Conservation (phyloP, 2,797 vertebrate species). For the Pantherophis alleghaniensis region DNA sequence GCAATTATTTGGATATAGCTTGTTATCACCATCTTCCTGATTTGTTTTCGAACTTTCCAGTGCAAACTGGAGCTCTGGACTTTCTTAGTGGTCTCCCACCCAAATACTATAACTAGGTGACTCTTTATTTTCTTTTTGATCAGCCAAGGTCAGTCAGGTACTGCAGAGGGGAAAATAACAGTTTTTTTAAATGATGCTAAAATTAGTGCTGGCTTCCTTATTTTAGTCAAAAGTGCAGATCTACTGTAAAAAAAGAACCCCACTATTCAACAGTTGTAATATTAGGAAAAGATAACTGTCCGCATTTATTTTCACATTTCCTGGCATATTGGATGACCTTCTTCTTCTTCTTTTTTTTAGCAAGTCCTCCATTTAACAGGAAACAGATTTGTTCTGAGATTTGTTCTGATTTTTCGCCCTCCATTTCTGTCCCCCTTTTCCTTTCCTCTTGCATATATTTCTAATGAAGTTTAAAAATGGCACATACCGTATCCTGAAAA, state of each 20-base stretch:
- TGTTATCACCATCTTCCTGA: not conserved
- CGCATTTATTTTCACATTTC: not conserved
- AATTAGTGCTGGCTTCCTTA: not conserved
- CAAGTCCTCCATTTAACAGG: not conserved
- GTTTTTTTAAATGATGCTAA: not conserved
- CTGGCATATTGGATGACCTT: not conserved
- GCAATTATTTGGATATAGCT: not conserved
- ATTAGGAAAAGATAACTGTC: not conserved
- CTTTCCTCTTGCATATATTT: not conserved
- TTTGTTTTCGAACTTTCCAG: not conserved
- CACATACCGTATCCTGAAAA: not conserved
- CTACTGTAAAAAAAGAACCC: not conserved
- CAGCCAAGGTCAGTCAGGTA: not conserved
- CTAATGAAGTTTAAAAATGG: not conserved
- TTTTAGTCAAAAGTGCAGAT: not conserved
- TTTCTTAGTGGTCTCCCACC: not conserved
- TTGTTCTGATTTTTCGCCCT: not conserved
- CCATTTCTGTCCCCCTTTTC: not conserved
- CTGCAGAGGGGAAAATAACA: not conserved
- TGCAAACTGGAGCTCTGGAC: not conserved
- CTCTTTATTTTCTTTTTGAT: not conserved
- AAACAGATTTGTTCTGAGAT: not conserved
- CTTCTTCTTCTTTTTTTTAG: not conserved
- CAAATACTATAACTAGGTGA: not conserved
- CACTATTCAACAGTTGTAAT: not conserved